These are phyloP conservation scores for Sclerurus mexicanus DNA, from an alignment of 2,113 vertebrate genomes.

Conservation along the genomic window DNA sequence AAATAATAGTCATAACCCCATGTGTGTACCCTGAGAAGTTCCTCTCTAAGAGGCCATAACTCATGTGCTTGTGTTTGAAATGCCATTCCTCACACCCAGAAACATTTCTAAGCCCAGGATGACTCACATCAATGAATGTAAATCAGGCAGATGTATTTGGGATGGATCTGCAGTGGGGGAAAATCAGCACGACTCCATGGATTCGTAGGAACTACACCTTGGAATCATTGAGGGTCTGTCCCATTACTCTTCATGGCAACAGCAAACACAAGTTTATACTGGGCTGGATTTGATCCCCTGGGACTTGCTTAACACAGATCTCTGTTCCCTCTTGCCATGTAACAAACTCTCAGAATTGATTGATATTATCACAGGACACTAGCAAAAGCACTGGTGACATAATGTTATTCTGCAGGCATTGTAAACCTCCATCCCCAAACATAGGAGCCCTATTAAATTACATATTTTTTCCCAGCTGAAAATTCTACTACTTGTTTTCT, in stretches of 20 bases:
- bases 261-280: neutral
- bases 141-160: neutral
- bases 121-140: neutral
- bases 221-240: neutral
- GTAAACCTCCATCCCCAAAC: neutral
- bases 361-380: neutral
- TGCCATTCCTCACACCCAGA: neutral
- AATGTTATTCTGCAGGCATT: neutral
- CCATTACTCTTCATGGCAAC: neutral
- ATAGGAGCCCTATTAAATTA: neutral
- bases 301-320: neutral
- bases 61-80: neutral
- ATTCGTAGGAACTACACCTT: neutral
- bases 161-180: neutral
- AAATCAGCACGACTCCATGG: neutral
- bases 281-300: neutral
- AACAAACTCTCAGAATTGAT: neutral
- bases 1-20: neutral
- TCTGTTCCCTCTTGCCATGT: neutral
- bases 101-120: neutral
- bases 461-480: neutral
- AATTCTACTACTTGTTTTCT: neutral
- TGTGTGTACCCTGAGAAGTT: neutral
- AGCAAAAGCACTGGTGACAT: neutral
- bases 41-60: neutral